Evolutionary conservation across 2,113 vertebrate species (phyloP), one percentile per base, ranked within the genome.

Genomic region (Aplodontia rufa): DNA sequence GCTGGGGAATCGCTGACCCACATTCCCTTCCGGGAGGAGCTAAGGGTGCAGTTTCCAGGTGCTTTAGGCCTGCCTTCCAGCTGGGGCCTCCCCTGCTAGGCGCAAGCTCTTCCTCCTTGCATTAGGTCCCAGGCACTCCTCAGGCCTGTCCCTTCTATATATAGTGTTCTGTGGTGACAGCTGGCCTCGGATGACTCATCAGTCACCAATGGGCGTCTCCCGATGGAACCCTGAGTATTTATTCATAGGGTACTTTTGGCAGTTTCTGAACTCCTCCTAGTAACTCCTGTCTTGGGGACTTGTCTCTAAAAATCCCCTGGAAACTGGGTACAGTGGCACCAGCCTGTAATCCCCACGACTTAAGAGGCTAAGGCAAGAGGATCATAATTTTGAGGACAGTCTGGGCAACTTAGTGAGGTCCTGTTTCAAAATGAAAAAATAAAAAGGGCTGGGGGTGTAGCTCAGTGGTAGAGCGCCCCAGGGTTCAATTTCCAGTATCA

Each of bases 161-260:
- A 95, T 98, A 98, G 96, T 19, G 26, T 37, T 93, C 51, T 76
- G 92, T 96, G 92, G 91, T 94, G 97, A 95, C 97, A 95, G 96
- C 93, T 96, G 97, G 93, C 95, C 92, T 94, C 47, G 72, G 58
- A 87, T 97, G 97, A 96, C 80, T 96, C 96, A 95, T 97, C 89
- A 93, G 93, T 62, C 90, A 91, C 94, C 1, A 87, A 87, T 87
- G 91, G 93, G 89, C 16, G 79, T 91, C 92, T 97, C 90, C 53
- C 87, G 92, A 81, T 95, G 83, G 95, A 97, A 95, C 95, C 97
- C 90, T 96, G 94, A 93, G 76, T 89, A 85, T 94, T 96, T 94
- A 94, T 94, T 97, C 94, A 93, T 42, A 76, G 93, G 93, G 93
- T 37, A n/a, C 40, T 95, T 95, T 91, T 87, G 89, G 86, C 62